phyloP scores from a whole-genome alignment of 2,113 vertebrate species.

The Neolamprologus sp. region DNA sequence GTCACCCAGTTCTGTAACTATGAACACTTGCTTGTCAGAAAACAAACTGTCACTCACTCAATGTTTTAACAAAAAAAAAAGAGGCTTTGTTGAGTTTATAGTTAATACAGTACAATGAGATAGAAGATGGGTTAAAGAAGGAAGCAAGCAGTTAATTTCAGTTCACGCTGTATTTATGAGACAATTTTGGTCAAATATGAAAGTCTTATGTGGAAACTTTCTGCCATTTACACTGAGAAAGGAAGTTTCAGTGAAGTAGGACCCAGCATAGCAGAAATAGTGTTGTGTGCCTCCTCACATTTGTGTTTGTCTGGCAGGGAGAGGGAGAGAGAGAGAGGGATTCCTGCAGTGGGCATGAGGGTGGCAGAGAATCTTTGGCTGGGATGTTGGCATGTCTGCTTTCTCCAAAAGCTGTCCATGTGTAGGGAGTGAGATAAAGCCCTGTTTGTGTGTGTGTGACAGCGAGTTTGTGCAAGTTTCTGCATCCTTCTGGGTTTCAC shows the following conservation, averaged over 20 bases:
- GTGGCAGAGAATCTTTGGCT: conserved; percentile 57
- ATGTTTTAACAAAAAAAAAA: not conserved
- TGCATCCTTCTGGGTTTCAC: not conserved
- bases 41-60: not conserved
- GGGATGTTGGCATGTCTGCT: conserved; percentile 36
- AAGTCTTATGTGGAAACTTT: not conserved
- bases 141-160: not conserved
- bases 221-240: rapidly evolving
- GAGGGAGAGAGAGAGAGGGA: not conserved
- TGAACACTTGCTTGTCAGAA: not conserved
- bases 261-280: not conserved
- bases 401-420: conserved; percentile 58
- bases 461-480: not conserved
- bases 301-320: not conserved
- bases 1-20: not conserved
- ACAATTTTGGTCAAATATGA: not conserved
- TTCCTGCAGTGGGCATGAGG: conserved; percentile 54
- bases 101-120: not conserved
- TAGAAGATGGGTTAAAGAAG: not conserved
- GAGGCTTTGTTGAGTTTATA: not conserved
- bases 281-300: not conserved
- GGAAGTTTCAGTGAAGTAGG: not conserved
- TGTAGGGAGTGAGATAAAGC: conserved; percentile 67
- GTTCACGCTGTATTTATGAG: not conserved
- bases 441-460: not conserved